Evolutionary conservation across 2,888 invertebrate genomes (phyloP), one percentile per base, ranked within the genome.

Genomic region (Sussaba pulchella): DNA sequence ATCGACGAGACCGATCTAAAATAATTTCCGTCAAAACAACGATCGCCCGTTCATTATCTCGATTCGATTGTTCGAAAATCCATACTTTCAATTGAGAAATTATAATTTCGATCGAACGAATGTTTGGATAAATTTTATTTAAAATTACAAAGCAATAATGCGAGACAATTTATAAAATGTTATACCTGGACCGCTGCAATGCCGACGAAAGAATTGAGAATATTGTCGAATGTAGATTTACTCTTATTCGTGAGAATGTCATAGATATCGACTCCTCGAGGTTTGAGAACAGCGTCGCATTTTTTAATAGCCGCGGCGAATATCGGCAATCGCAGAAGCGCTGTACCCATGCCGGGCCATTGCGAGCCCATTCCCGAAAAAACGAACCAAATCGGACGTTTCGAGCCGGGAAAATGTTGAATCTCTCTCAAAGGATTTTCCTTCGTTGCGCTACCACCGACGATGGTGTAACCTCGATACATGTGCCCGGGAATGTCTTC

Each of bases 351-450:
- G 82, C 96, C 96, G 10, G 95, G 93, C 97, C 98, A 98, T 88
- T 98, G 97, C 0, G 96, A 96, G 0, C 97, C 97, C 97, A 98
- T 97, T 39, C 98, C 98, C 69, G 98, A 97, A 93, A 97, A 98
- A 50, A 98, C 95, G 92, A 96, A 98, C 95, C 98, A 98, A 0
- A 98, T 93, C 1, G 98, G 97, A 0, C 96, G 94, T 70, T 94
- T 94, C 0, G 94, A 93, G 0, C 95, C 95, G 0, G 94, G 93
- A 89, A 94, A 95, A 90, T 95, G 94, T 84, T 95, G 93, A 24
- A 94, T 91, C 43, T 94, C 94, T 45, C 93, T 93, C 0, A 92
- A 88, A 1, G 94, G 82, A 0, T 93, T 90, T 1, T 93, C 89
- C 6, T 78, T 21, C 0, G 81, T 78, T 3, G 78, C 81, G 17